Percentiles rank a stretch among this genome's conserved stretches.
phyloP scores from a whole-genome alignment of 1,140 invertebrate species.

The Ceratoteleas bidentatus region DNA sequence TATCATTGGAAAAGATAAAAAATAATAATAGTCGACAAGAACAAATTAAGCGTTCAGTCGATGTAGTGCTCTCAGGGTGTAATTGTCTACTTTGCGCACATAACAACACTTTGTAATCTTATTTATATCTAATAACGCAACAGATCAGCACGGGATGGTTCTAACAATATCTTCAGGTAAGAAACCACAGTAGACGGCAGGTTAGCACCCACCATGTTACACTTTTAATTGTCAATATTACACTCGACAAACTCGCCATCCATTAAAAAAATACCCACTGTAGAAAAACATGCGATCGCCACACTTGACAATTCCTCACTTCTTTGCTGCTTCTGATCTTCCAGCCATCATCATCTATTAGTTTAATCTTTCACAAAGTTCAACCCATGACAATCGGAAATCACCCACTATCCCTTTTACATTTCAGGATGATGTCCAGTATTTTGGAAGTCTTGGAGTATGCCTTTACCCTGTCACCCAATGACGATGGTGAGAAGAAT shows the following conservation, averaged over 20 bases:
- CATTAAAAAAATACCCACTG: background rate
- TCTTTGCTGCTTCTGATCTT: conserved; percentile 5
- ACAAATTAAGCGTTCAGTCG: too few species aligned
- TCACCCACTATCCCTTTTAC: conserved; percentile 6
- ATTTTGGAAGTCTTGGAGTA: conserved; percentile 89
- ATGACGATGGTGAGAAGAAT: conserved; percentile 73
- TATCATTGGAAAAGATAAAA: too few species aligned
- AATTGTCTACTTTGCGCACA: conserved; percentile 19
- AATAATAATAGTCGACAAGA: too few species aligned
- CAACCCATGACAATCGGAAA: background rate
- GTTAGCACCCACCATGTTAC: conserved; percentile 3
- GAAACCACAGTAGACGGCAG: conserved; percentile 44
- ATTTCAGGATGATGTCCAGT: conserved; percentile 85
- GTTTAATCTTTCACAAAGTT: background rate
- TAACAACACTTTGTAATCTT: conserved; percentile 46
- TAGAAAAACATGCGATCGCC: background rate
- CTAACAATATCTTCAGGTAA: conserved; percentile 79
- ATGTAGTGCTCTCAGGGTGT: too few species aligned
- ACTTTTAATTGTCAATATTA: background rate
- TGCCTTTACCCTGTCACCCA: conserved; percentile 83
- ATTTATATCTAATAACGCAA: conserved; percentile 71
- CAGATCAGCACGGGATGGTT: conserved; percentile 77
- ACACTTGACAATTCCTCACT: conserved; percentile 22
- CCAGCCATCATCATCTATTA: background rate
- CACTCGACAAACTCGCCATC: background rate